Evolutionary conservation across 2,113 vertebrate species (phyloP), one percentile per base, ranked within the genome.

Genomic region (Sinocyclocheilus grahami): DNA sequence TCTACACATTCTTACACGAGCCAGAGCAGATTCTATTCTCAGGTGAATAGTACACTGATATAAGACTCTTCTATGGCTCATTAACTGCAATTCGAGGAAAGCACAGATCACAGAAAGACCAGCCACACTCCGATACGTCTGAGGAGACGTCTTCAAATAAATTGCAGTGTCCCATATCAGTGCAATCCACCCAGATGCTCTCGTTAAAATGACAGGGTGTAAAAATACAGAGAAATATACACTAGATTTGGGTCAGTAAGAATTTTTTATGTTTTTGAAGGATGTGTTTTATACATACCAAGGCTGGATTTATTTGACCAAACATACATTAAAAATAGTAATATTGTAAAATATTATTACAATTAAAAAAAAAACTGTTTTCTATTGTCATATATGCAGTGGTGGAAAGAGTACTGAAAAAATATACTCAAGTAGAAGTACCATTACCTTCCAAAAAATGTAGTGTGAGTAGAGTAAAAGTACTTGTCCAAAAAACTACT

Each of bases 31-130:
- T 53, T 76, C 74, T 78, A 53, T 48, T 65, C 60, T 67, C 81
- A 83, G 65, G 46, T 82, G 79, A 71, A 69, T n/a, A 55, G 42
- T 83, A 53, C 20, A 83, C 10, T 33, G 65, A 83, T 72, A 39
- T 42, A 24, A 42, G 53, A 60, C 12, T 75, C 30, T 4, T 84
- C 22, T 12, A 84, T 27, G 69, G 33, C 82, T 74, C 46, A 74
- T 84, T 84, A 58, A 74, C 30, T 82, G 24, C 60, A 82, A 16
- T 48, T 42, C n/a, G 42, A 46, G 42, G 42, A 46, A 46, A 9
- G 42, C 42, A 48, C n/a, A 69, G 24, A 71, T 82, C 63, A 48
- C 78, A 16, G 58, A 55, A 39, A 67, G 80, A 51, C 5, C 22
- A 51, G 42, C 46, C 24, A 82, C 0, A 24, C 62, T 20, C 42